Conservation (phyloP, 2,797 vertebrate genomes). For the Lutjanus campechanus region DNA sequence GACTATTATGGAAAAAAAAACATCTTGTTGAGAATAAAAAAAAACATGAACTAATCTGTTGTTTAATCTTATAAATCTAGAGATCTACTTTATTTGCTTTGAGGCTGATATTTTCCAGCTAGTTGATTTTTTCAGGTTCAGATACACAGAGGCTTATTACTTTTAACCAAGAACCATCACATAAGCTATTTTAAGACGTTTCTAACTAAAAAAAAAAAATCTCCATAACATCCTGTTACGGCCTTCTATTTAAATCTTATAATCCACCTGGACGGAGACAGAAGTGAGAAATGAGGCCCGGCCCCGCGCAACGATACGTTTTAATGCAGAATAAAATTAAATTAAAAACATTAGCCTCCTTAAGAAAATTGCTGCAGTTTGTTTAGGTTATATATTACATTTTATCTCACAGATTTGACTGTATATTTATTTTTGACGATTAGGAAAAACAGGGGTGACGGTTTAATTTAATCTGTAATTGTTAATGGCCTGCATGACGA, state of each 20-base stretch:
- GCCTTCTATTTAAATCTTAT: too few species aligned
- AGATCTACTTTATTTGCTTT: neutral
- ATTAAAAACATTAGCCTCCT: neutral
- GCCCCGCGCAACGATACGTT: neutral
- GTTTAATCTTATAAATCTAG: neutral
- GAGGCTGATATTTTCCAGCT: constrained; percentile 2
- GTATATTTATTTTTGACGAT: neutral
- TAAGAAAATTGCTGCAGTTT: neutral
- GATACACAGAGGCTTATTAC: neutral
- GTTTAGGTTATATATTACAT: too few species aligned
- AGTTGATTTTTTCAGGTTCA: neutral
- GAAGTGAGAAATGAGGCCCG: neutral
- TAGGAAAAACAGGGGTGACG: too few species aligned
- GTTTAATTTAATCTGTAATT: constrained; percentile 15
- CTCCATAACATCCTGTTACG: neutral
- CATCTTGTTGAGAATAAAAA: neutral
- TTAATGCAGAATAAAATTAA: neutral
- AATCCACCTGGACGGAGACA: neutral
- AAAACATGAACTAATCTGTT: neutral
- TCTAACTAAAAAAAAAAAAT: neutral
- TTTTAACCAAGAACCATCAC: neutral
- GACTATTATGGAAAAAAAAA: neutral
- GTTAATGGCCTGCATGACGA: neutral
- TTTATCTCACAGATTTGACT: neutral
- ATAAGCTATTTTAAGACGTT: neutral